Conservation (phyloP, 64 coral and sea anemone species). For the Anthopleura sola region DNA sequence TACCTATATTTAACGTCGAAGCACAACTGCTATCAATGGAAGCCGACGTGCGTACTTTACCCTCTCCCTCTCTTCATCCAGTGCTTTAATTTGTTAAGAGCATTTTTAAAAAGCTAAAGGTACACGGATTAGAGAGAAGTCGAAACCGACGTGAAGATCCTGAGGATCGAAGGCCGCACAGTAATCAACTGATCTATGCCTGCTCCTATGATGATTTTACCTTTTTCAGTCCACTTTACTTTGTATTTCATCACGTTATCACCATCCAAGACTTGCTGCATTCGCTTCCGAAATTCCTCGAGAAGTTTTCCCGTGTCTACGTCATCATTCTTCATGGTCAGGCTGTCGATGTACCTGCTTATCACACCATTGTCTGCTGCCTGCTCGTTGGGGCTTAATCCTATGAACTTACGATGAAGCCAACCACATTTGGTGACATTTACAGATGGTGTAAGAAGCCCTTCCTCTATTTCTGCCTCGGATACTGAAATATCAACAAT, state of each 20-base stretch:
- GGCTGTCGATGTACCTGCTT: conserved; percentile 53
- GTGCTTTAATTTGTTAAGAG: too few relatives aligned
- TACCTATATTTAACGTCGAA: too few relatives aligned
- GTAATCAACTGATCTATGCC: too few relatives aligned
- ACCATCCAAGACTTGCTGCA: conserved; percentile 13
- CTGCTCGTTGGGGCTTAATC: conserved; percentile 7
- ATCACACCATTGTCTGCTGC: conserved; percentile 8
- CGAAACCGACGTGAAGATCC: too few relatives aligned
- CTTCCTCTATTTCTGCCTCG: conserved; percentile 63
- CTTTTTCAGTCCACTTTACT: conserved; percentile 28
- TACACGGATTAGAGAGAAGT: too few relatives aligned
- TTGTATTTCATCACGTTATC: conserved; percentile 38
- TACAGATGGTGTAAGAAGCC: conserved; percentile 40
- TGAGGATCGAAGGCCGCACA: too few relatives aligned
- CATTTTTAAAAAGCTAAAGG: too few relatives aligned
- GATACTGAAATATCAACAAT: conserved; percentile 54
- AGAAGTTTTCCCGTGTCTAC: conserved; percentile 21
- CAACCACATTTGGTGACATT: conserved; percentile 54
- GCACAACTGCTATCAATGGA: too few relatives aligned
- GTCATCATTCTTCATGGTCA: neutral
- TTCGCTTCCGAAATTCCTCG: conserved; percentile 27
- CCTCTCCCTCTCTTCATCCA: too few relatives aligned
- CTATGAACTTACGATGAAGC: conserved; percentile 64
- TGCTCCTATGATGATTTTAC: too few relatives aligned
- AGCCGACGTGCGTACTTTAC: too few relatives aligned